phyloP scores from a whole-genome alignment of 2,888 invertebrate genomes.

The Drosophila mayaguana region DNA sequence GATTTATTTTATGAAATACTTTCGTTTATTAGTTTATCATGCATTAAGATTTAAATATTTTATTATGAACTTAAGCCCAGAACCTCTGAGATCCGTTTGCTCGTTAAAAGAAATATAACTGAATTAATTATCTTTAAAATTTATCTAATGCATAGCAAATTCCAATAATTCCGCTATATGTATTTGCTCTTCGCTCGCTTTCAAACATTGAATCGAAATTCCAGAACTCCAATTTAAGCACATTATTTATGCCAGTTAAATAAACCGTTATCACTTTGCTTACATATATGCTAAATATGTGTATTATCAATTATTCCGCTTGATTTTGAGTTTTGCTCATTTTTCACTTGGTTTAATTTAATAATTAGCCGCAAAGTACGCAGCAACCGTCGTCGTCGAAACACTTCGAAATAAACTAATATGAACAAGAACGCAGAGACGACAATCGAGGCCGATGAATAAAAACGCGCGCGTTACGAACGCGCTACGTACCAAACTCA shows the following conservation, averaged over 20 bases:
- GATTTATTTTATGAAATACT: too few species aligned
- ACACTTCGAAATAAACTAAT: conserved; percentile 21
- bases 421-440: conserved; percentile 13
- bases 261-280: conserved; percentile 40
- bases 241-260: conserved; percentile 6
- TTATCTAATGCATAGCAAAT: neutral
- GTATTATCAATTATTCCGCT: conserved; percentile 56
- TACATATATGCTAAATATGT: conserved; percentile 51
- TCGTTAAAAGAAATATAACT: neutral
- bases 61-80: neutral
- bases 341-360: conserved; percentile 46
- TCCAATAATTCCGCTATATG: conserved; percentile 1
- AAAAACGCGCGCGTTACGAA: conserved; percentile 70
- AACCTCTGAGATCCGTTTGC: neutral
- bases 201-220: neutral
- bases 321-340: conserved; percentile 41
- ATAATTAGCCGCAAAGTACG: conserved; percentile 60
- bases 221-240: conserved; percentile 1
- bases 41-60: neutral
- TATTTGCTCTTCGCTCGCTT: conserved; percentile 3
- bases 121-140: neutral
- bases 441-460: conserved; percentile 31
- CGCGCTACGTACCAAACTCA: conserved; percentile 73
- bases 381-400: conserved; percentile 35
- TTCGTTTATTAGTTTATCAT: neutral